Evolutionary conservation across 2,888 invertebrate genomes (phyloP).

Genomic region (Cabera pusaria): DNA sequence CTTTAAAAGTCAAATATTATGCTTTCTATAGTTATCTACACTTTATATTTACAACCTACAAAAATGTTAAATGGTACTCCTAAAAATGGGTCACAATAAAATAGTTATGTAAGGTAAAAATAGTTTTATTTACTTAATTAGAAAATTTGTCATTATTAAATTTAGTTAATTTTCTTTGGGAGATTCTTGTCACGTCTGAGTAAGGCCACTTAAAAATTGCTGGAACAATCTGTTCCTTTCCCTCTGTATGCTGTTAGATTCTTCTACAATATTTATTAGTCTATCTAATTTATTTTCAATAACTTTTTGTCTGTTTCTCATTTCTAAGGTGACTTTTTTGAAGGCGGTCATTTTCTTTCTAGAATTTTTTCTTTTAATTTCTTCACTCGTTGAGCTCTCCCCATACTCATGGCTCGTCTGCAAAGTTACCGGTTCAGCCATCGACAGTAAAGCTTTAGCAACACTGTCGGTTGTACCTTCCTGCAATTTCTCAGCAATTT

Average conservation of each 20-base stretch:
- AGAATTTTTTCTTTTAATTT: constrained; percentile 51
- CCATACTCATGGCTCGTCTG: constrained; percentile 47
- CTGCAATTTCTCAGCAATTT: constrained; percentile 66
- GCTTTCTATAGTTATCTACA: too few species aligned
- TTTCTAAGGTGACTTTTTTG: constrained; percentile 65
- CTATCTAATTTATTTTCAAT: constrained; percentile 75
- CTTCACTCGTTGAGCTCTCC: constrained; percentile 55
- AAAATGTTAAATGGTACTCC: too few species aligned
- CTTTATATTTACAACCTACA: too few species aligned
- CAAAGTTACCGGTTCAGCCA: constrained; percentile 49
- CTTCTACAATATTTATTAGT: constrained; percentile 71
- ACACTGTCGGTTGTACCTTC: constrained; percentile 59
- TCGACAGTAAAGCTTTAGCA: constrained; percentile 61
- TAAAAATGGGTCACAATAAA: too few species aligned
- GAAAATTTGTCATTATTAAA: too few species aligned
- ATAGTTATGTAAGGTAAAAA: too few species aligned
- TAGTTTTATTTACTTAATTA: too few species aligned
- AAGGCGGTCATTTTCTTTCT: constrained; percentile 64
- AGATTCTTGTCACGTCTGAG: too few species aligned
- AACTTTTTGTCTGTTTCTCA: constrained; percentile 67
- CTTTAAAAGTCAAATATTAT: too few species aligned
- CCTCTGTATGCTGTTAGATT: constrained; percentile 72
- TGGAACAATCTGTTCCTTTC: constrained; percentile 71
- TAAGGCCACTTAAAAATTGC: constrained; percentile 63
- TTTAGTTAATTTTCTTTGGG: too few species aligned